Base-by-base conservation (phyloP, 2,888 invertebrate genomes). In the Melanotus villosus region DNA sequence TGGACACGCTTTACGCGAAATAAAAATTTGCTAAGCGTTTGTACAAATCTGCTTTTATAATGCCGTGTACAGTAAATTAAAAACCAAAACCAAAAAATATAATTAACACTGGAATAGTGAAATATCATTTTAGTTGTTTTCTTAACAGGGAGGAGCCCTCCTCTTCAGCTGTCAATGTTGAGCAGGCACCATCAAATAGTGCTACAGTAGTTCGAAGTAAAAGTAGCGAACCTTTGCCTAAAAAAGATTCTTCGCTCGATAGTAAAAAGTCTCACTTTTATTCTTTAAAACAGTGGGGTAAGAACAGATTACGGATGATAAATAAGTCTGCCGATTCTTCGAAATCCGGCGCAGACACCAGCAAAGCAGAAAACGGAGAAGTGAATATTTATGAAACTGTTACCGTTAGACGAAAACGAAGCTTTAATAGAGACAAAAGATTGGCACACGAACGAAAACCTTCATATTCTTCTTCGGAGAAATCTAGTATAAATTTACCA, bases 251-350 rank as follows among this genome's bases (percentile, higher is more conserved):
- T 74, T 88, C 90, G 43, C 87, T 88, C 52, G 91, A 91, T 76
- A 86, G 81, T 77, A 88, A 90, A 85, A 85, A 88, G 83, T 90
- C 92, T 50, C 92, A 93, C 80, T 92, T 95, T 83, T 93, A 93
- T 83, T 92, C 92, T 21, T 85, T 95, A 65, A 94, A 93, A 83
- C 93, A 93, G 81, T 95, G 95, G 95, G 93, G 95, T 65, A 91
- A 91, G 81, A 93, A 90, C 78, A 89, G 93, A 76, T 87, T 95
- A 81, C 87, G 92, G 82, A 87, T 93, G 80, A 92, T 94, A 80
- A 91, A 91, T 77, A 88, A 90, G 83, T 86, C 87, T 18, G 84
- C 86, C 58, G 89, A 88, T 58, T 82, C 86, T 16, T 65, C 64
- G 84, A 84, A 89, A 85, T 79, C 86, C 83, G 78, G 85, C 85